Base-by-base conservation (phyloP, 1,140 invertebrate genomes). In the Delia radicum region DNA sequence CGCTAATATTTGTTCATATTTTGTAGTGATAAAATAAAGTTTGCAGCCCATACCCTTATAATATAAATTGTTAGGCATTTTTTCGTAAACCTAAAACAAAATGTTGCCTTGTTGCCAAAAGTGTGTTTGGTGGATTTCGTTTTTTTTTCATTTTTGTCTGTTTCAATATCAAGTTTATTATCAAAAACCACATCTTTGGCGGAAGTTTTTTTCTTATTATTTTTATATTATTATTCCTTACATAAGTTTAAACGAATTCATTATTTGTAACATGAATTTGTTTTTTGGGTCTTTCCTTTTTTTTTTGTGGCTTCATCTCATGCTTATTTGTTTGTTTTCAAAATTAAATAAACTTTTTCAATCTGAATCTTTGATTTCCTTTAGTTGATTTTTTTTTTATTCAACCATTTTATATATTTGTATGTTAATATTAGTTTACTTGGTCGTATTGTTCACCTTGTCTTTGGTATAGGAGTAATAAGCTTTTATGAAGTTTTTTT, bases 301-400 rank as follows among this genome's bases (percentile, higher is more conserved):
- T 12, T 55, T 42, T 10, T 15, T 42, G 37, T 55, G 18, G n/a
- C 24, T 55, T 27, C 29, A 42, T 73, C 37, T 55, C 48, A 55
- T 75, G 74, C n/a, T 42, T 75, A 31, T 75, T 75, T 75, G 63
- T 75, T 75, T 75, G 33, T 75, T 67, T 75, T 67, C 21, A 12
- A 75, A 75, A 75, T 75, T 75, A 75, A 75, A 75, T 75, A 75
- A 75, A 75, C 74, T 75, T 75, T 75, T 75, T 75, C 74, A 75
- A 75, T 75, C 74, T 67, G 18, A 67, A 75, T 75, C 74, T 75
- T 48, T 75, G 74, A 75, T 75, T 75, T 73, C 33, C 26, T 55
- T 73, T 26, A 29, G 31, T 48, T 27, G 71, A 27, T 15, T 46
- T 26, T 26, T 42, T 73, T 21, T 2, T 46, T 31, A n/a, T 3